Evolutionary conservation across 53 echinoderm and acorn worm species (phyloP), one percentile per base, ranked within the genome.

Genomic region (Arbacia lixula): DNA sequence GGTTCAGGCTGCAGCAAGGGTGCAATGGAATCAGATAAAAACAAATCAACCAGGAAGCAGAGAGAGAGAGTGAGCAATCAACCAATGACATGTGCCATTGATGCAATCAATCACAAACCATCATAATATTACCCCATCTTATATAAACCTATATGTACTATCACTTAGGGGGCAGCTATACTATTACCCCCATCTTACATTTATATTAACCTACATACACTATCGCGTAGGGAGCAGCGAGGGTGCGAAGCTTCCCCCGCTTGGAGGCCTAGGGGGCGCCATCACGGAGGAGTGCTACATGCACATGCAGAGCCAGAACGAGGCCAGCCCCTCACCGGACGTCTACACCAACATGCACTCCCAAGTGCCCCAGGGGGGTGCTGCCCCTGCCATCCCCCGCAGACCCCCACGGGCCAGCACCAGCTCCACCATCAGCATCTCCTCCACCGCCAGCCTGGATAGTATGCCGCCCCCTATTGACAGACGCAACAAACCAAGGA

Each of bases 381-480:
- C 54, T 1, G 35, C 37, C 9, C 82, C 78, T 53, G 61, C 67
- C 12, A 6, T 86, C 65, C 62, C 49, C 81, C 78, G 84, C 34
- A 72, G 87, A 58, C 79, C 38, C 24, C 88, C 88, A 11, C 86
- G 83, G 57, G 38, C 36, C 28, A 63, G 84, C 51, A 88, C 51
- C 68, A 72, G 74, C 43, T 76, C 84, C 38, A 50, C 68, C 60
- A 66, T 86, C 78, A 84, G 66, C 36, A 20, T 20, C 34, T 80
- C 74, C 36, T 61, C 50, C 12, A 80, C 56, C 26, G 65, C 53
- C 56, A 64, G 66, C 36, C 67, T 50, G 33, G 66, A 40, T 71
- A 77, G 86, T 85, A 16, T 87, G 14, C 91, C 91, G 19, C 93
- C 85, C 32, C 96, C 96, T 24, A 83, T 95, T 35, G 91, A 96